Evolutionary conservation across 2,113 vertebrate species (phyloP), one percentile per base, ranked within the genome.

Genomic region (Xiphias gladius): DNA sequence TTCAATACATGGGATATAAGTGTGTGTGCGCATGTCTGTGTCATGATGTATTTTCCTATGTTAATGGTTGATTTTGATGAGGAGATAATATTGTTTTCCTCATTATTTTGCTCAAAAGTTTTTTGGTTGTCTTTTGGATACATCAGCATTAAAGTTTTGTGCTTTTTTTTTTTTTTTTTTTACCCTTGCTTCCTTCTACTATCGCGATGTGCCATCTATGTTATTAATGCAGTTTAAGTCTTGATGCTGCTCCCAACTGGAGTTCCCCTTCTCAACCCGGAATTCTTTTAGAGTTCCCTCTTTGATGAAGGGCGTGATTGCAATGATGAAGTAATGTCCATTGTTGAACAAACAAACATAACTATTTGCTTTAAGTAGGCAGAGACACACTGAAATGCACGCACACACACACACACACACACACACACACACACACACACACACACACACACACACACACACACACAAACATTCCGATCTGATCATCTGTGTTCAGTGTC

Each of bases 241-340:
- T 8, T 62, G 75, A 81, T 69, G 73, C 71, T 68, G 55, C 75
- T 86, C 79, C 74, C 76, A 82, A 84, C 72, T 86, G 91, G 92
- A 94, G 84, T 93, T 92, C 85, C 92, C 93, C 92, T 58, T 54
- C 76, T 66, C 62, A 50, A 66, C 74, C 76, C 87, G 76, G 68
- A 82, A 86, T 84, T 87, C 73, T 59, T 78, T 82, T n/a, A 64
- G 71, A 30, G 32, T 63, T 70, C 35, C 72, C 69, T 82, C 86
- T 88, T 87, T 93, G 85, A 93, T 91, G 85, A 88, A 88, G 92
- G 92, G 88, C 84, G 91, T 93, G 83, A 89, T 85, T 69, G 64
- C 79, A 65, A 30, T 73, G 76, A 86, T 91, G 83, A 90, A 91
- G 90, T 87, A 86, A 92, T 84, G 82, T 70, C 76, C 85, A 74